Base-by-base conservation (phyloP, 2,797 vertebrate species). In the Silurus aristotelis region DNA sequence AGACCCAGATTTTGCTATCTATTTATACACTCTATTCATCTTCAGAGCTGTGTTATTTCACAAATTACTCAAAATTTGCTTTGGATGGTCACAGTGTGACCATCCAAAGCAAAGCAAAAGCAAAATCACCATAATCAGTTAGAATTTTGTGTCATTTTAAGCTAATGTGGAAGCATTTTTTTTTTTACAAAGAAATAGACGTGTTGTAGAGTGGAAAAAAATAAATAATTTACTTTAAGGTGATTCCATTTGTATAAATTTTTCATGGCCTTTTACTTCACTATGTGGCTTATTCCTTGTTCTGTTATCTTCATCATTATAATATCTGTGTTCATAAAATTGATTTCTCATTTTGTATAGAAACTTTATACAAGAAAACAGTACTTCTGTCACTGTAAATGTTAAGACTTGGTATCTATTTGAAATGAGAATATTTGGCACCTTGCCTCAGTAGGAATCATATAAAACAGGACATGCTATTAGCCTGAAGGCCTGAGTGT, bases 401-500 rank as follows among this genome's bases (percentile, higher is more conserved):
- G n/a, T 77, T 60, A 38, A 77, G 17, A 31, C 31, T 58, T 5
- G 43, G 60, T 17, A 43, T 38, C 56, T 43, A 43, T 63, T 63
- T 79, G 15, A n/a, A 7, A 38, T 38, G 2, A 79, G 20, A 86
- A 84, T 76, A 87, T 87, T 71, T 80, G 68, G 82, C 63, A 63
- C 76, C 72, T 76, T 70, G 83, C 76, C 88, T 66, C 56, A 82
- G 87, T 55, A 82, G 71, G 80, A 86, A 56, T 17, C 12, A 67
- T 79, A 83, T 87, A 85, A 79, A 88, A 84, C 82, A 84, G 22
- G 68, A 61, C 87, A 83, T 72, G 83, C 83, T 85, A 76, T 70
- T 72, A 43, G 87, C 86, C 86, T 71, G 76, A 83, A 85, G 86
- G 89, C 86, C 88, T 67, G 31, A 80, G 72, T 77, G 73, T 46